Percentiles rank a stretch among this genome's conserved stretches.
phyloP scores from a whole-genome alignment of 2,113 vertebrate genomes.

The Centropristis striata region DNA sequence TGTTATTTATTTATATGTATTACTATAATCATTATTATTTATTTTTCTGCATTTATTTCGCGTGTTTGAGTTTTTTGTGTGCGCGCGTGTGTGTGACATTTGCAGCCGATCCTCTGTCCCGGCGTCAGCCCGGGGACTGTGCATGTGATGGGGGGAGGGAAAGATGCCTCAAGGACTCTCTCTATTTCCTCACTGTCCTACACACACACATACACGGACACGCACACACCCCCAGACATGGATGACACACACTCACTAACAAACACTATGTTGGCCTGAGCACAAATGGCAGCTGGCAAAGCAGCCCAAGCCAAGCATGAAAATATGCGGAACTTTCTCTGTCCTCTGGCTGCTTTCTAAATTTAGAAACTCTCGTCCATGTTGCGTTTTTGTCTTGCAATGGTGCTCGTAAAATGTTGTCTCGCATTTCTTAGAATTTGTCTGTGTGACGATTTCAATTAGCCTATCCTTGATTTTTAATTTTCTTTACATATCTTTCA shows the following conservation, averaged over 20 bases:
- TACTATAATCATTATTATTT: too few relatives aligned
- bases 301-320: slow-evolving; percentile 78
- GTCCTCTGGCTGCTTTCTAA: slow-evolving; percentile 74
- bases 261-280: slow-evolving; percentile 61
- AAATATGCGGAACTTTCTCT: slow-evolving; percentile 78
- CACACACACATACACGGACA: slow-evolving; percentile 10
- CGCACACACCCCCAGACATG: slow-evolving; percentile 44
- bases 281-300: slow-evolving; percentile 78
- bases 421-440: not conserved
- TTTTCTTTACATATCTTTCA: too few relatives aligned
- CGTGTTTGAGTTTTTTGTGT: slow-evolving; percentile 1
- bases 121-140: slow-evolving; percentile 49
- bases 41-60: not conserved
- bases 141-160: slow-evolving; percentile 67
- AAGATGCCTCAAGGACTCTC: slow-evolving; percentile 72
- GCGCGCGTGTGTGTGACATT: slow-evolving; percentile 68
- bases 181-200: slow-evolving; percentile 41
- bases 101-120: slow-evolving; percentile 65
- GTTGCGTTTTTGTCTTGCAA: slow-evolving; percentile 21
- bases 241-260: slow-evolving; percentile 65
- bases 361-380: slow-evolving; percentile 63
- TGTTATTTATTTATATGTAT: too few relatives aligned
- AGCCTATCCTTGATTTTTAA: too few relatives aligned
- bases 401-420: slow-evolving; percentile 11
- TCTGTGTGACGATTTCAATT: not conserved